These are phyloP conservation scores for Thereva nobilitata DNA, from an alignment of 2,888 invertebrate genomes.

Conservation along the genomic window DNA sequence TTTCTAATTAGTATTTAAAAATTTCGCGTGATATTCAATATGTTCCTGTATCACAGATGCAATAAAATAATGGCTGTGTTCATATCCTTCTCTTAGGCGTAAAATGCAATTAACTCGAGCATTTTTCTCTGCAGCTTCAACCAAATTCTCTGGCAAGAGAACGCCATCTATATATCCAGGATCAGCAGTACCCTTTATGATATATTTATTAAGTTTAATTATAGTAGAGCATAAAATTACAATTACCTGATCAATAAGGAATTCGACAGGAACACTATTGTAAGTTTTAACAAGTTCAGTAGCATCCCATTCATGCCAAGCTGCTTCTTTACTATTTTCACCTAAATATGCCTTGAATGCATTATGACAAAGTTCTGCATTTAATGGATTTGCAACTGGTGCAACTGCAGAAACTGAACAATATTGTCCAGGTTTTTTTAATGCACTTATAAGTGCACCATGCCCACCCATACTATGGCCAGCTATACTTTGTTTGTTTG, in stretches of 20 bases:
- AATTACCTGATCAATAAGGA: no score
- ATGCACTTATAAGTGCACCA: slow-evolving; percentile 86
- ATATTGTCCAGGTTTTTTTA: slow-evolving; percentile 91
- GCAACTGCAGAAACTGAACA: slow-evolving; percentile 92
- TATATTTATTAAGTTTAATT: slow-evolving; percentile 57
- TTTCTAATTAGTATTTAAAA: slow-evolving; percentile 63
- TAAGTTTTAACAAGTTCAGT: slow-evolving; percentile 80
- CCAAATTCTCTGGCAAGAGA: slow-evolving; percentile 81
- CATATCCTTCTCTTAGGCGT: slow-evolving; percentile 82
- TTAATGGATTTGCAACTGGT: slow-evolving; percentile 87
- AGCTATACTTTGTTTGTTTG: slow-evolving; percentile 73
- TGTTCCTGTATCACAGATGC: slow-evolving; percentile 91
- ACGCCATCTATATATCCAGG: slow-evolving; percentile 75
- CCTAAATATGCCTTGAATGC: slow-evolving; percentile 83
- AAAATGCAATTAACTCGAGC: slow-evolving; percentile 72
- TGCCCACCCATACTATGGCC: slow-evolving; percentile 98
- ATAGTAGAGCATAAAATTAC: background rate
- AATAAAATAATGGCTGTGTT: slow-evolving; percentile 94
- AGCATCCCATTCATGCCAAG: slow-evolving; percentile 88
- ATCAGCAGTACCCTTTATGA: slow-evolving; percentile 90
- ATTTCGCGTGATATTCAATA: slow-evolving; percentile 83
- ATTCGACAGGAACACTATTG: slow-evolving; percentile 73
- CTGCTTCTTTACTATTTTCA: slow-evolving; percentile 62
- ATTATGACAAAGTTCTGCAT: slow-evolving; percentile 86
- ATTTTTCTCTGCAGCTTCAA: slow-evolving; percentile 57